Conservation (phyloP, 2,113 vertebrate species). For the Sinocyclocheilus maitianheensis region DNA sequence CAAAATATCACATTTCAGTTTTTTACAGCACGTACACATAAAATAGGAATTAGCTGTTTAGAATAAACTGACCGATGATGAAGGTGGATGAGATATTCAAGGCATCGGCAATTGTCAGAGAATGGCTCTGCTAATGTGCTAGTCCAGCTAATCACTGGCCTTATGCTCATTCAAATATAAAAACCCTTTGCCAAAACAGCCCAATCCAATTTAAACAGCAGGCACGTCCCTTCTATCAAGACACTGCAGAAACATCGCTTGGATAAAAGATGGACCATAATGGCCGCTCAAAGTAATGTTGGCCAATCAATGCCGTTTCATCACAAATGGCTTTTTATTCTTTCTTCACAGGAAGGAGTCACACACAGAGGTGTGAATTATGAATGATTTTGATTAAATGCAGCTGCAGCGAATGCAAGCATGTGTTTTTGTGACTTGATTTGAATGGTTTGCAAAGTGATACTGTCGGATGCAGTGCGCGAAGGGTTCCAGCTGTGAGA, state of each 20-base stretch:
- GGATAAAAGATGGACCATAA: conserved; percentile 31
- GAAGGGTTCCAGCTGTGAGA: conserved; percentile 47
- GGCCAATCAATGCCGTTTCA: conserved; percentile 50
- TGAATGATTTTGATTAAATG: conserved; percentile 50
- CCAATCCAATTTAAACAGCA: conserved; percentile 21
- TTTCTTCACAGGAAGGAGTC: background rate
- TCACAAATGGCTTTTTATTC: conserved; percentile 41
- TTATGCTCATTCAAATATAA: conserved; percentile 39
- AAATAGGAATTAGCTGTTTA: conserved; percentile 36
- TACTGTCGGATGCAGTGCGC: conserved; percentile 33
- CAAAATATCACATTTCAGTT: background rate
- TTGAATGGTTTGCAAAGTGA: conserved; percentile 34
- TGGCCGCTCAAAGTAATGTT: conserved; percentile 40
- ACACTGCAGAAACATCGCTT: conserved; percentile 24
- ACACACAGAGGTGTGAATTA: conserved; percentile 30
- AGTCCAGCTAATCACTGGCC: conserved; percentile 28
- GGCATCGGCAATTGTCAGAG: conserved; percentile 27
- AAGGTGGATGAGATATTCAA: conserved; percentile 21
- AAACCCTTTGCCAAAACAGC: conserved; percentile 12
- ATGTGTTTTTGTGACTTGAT: background rate
- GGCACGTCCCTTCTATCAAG: conserved; percentile 36
- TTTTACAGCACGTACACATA: background rate
- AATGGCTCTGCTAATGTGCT: conserved; percentile 6
- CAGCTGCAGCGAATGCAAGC: conserved; percentile 24
- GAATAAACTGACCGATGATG: conserved; percentile 22